Conservation (phyloP, 2,797 vertebrate genomes). For the Phaenicophaeus curvirostris region DNA sequence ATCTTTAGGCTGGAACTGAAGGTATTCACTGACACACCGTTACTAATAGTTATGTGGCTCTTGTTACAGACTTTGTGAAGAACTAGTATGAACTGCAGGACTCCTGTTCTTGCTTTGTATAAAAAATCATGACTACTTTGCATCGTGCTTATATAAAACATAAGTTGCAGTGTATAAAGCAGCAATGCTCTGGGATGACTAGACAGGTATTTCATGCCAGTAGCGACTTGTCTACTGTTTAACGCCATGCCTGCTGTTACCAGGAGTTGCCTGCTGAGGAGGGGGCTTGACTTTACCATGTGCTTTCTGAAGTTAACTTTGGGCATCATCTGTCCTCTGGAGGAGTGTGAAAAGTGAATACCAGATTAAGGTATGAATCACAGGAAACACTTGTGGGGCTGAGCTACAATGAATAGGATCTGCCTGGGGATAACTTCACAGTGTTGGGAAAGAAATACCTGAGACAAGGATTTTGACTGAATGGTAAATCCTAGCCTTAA, state of each 20-base stretch:
- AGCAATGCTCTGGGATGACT: not conserved
- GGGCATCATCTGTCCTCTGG: not conserved
- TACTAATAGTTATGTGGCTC: not conserved
- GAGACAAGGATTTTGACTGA: not conserved
- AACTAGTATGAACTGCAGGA: accelerated
- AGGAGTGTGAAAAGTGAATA: not conserved
- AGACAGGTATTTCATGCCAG: not conserved
- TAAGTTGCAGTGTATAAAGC: not conserved
- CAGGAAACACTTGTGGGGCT: not conserved
- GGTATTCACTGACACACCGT: not conserved
- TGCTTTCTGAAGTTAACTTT: not conserved
- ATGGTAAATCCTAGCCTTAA: not conserved
- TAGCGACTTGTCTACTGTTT: not conserved
- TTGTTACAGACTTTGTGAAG: not conserved
- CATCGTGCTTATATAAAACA: not conserved
- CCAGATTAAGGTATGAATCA: not conserved
- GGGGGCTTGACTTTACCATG: not conserved
- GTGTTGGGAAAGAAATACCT: not conserved
- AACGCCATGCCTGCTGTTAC: not conserved
- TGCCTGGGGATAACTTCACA: not conserved
- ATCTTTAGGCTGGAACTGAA: not conserved
- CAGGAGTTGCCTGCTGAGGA: not conserved
- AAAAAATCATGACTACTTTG: not conserved
- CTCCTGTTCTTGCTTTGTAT: not conserved
- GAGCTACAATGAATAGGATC: not conserved